A percentile compares a stretch with the other conserved stretches of the same genome.
phyloP scores from a whole-genome alignment of 2,888 invertebrate species.

The Creontiades dilutus region DNA sequence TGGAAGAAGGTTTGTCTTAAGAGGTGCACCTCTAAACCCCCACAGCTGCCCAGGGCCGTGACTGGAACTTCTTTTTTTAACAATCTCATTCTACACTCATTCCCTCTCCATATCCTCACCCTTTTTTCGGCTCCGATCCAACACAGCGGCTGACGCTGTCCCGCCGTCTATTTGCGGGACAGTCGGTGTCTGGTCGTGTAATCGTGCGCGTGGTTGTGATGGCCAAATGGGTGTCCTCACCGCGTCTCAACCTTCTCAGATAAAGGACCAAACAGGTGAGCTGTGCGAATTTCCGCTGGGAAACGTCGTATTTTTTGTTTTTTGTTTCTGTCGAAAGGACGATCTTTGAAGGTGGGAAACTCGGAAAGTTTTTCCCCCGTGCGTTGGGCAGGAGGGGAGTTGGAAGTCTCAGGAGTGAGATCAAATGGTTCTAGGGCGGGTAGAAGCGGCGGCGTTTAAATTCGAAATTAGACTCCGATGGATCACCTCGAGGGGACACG shows the following conservation, averaged over 20 bases:
- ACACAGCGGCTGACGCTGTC: constrained; percentile 42
- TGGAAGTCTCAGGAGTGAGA: background rate
- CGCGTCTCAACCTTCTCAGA: constrained; percentile 58
- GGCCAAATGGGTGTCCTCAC: constrained; percentile 68
- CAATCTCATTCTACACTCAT: constrained; percentile 36
- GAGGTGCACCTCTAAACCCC: background rate
- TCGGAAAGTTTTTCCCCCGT: background rate
- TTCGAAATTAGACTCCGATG: constrained; percentile 27
- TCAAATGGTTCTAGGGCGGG: background rate
- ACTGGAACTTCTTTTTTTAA: constrained; percentile 42
- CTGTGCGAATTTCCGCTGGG: background rate
- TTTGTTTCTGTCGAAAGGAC: too few relatives aligned
- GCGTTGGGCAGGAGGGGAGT: too few relatives aligned
- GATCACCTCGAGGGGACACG: constrained; percentile 2
- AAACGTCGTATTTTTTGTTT: background rate
- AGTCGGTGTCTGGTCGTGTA: constrained; percentile 68
- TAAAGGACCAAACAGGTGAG: constrained; percentile 61
- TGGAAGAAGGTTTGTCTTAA: too few relatives aligned
- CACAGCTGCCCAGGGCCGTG: constrained; percentile 9
- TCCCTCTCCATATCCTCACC: constrained; percentile 2
- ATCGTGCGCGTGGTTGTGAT: constrained; percentile 65
- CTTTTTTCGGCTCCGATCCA: background rate
- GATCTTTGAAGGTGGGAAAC: background rate
- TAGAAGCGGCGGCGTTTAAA: background rate
- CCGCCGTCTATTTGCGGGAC: constrained; percentile 59